Conservation (phyloP, 2,888 invertebrate species). For the Oligia latruncula region DNA sequence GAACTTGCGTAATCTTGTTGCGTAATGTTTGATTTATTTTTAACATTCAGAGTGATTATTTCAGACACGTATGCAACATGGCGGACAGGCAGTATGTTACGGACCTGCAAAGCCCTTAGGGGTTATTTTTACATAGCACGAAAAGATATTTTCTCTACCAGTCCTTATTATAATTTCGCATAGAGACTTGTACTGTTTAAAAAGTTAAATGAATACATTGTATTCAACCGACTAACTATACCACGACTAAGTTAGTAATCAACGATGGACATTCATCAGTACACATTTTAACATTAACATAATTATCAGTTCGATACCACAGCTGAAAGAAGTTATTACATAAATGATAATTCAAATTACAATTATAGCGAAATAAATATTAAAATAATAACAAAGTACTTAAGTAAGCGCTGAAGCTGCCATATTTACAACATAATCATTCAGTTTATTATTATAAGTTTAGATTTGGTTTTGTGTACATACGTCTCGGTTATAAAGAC, state of each 20-base stretch:
- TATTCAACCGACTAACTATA: constrained; percentile 55
- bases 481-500: constrained; percentile 23
- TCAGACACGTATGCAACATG: too few relatives aligned
- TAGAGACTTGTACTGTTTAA: constrained; percentile 58
- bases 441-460: constrained; percentile 61
- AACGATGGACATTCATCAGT: constrained; percentile 45
- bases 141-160: constrained; percentile 6
- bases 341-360: constrained; percentile 60
- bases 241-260: constrained; percentile 53
- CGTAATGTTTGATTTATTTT: too few relatives aligned
- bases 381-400: constrained; percentile 71
- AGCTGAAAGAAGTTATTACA: constrained; percentile 52
- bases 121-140: constrained; percentile 16
- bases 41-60: too few relatives aligned
- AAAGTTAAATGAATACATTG: constrained; percentile 62
- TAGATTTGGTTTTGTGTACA: constrained; percentile 70
- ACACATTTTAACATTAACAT: constrained; percentile 49
- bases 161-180: constrained; percentile 24
- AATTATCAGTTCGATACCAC: constrained; percentile 59
- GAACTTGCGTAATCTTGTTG: too few relatives aligned
- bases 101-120: too few relatives aligned
- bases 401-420: constrained; percentile 74
- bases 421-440: constrained; percentile 79
- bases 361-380: constrained; percentile 64
- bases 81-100: too few relatives aligned